Percentiles rank a stretch among this genome's conserved stretches.
phyloP scores from a whole-genome alignment of 2,113 vertebrate species.

The Cariama cristata region DNA sequence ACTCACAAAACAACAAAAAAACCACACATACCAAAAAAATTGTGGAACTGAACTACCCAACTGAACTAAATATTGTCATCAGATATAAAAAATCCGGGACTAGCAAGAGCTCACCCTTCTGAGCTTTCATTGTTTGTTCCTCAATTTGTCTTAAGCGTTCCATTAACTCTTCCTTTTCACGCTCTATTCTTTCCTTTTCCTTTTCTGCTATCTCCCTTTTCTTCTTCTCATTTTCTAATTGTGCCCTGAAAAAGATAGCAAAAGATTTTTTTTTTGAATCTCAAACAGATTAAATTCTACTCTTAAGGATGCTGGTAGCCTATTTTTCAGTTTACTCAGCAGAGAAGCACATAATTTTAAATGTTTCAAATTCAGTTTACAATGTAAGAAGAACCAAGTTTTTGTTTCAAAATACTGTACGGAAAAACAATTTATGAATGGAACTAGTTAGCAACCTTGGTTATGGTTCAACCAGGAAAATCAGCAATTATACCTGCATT shows the following conservation, averaged over 20 bases:
- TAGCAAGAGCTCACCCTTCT: slow-evolving; percentile 84
- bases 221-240: slow-evolving; percentile 98
- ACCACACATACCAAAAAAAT: rapidly evolving
- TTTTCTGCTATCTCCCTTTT: slow-evolving; percentile 95
- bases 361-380: not conserved
- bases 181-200: slow-evolving; percentile 95
- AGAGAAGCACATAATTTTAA: not conserved
- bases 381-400: not conserved
- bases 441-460: not conserved
- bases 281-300: not conserved
- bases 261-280: not conserved
- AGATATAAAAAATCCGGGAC: not conserved
- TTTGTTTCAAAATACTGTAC: not conserved
- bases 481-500: not conserved
- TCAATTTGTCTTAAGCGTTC: slow-evolving; percentile 92
- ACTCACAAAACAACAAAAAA: not conserved
- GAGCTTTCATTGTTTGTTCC: slow-evolving; percentile 93
- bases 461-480: not conserved
- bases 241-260: slow-evolving; percentile 80
- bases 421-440: not conserved
- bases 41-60: not conserved
- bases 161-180: slow-evolving; percentile 95
- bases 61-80: not conserved
- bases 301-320: not conserved
- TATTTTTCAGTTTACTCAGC: not conserved